Base-by-base conservation (phyloP, 1,140 invertebrate species). In the Palaemon carinicauda region DNA sequence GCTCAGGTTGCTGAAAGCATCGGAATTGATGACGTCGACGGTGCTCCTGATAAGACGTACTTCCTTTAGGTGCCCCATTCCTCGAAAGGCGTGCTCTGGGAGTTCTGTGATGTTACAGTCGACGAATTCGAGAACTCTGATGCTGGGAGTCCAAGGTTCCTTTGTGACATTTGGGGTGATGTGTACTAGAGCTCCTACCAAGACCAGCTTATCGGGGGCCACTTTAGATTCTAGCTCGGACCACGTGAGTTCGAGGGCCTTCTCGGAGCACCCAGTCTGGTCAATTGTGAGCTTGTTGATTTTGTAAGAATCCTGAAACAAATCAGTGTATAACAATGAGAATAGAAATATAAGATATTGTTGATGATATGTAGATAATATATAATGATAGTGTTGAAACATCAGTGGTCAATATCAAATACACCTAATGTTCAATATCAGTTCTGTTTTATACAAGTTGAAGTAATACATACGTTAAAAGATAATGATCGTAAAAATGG, bases 201-300 rank as follows among this genome's bases (percentile, higher is more conserved):
- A 69, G 53, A 65, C 31, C 19, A 88, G 51, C 24, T 41, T 56
- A 1, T 56, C 31, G 0, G 88, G 88, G 5, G 79, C 78, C 27
- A 88, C 84, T 12, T 33, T 31, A n/a, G 80, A 29, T 79, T 88
- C 88, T n/a, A 88, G 24, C 12, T 41, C 69, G 1, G 74, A 41
- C 88, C 88, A 88, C 3, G 27, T 78, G 17, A 88, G 74, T 27
- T 88, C 83, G 71, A 88, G 77, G 15, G 79, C 80, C 17, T 24
- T 29, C 0, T 53, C 7, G 2, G 73, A 27, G 50, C 88, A 88
- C 3, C 12, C 77, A 5, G 79, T 85, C 54, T 82, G 65, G 82
- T 88, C 80, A 54, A 88, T 88, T 51, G 82, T 86, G 60, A 88
- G 79, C 4, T 60, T n/a, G 17, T 74, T 31, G 69, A 88, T 78